Percentiles rank a stretch among this genome's conserved stretches.
Conservation (phyloP, 2,113 vertebrate species). For the Urocynchramus pylzowi region DNA sequence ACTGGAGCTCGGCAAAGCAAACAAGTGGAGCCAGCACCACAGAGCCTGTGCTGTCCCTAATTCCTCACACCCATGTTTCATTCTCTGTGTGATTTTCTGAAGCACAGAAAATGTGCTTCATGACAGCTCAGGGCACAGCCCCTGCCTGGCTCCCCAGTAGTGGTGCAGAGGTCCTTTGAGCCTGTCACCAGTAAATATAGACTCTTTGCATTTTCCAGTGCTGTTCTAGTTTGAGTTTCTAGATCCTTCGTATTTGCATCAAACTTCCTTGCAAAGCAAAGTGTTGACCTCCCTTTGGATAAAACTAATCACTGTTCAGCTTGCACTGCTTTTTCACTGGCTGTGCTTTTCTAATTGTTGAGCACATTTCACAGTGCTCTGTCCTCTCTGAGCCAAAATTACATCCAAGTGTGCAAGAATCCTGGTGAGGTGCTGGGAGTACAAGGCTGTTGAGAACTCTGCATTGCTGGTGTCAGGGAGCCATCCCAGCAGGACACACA, state of each 20-base stretch:
- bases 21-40: neutral
- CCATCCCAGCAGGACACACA: neutral
- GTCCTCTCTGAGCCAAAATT: neutral
- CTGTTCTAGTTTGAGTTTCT: neutral
- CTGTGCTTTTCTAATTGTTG: neutral
- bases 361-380: neutral
- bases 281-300: neutral
- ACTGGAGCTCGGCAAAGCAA: neutral
- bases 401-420: neutral
- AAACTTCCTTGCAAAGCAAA: neutral
- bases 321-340: neutral
- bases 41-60: neutral
- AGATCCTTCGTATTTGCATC: neutral
- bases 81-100: neutral
- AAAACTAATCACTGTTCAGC: neutral
- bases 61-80: neutral
- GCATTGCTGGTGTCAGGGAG: neutral
- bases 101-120: neutral
- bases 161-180: neutral
- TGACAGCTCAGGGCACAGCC: neutral
- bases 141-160: neutral
- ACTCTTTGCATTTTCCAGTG: neutral
- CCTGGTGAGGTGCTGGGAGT: neutral
- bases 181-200: neutral
- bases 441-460: neutral